phyloP scores from a whole-genome alignment of 2,888 invertebrate genomes.

The Mechanitis messenoides region DNA sequence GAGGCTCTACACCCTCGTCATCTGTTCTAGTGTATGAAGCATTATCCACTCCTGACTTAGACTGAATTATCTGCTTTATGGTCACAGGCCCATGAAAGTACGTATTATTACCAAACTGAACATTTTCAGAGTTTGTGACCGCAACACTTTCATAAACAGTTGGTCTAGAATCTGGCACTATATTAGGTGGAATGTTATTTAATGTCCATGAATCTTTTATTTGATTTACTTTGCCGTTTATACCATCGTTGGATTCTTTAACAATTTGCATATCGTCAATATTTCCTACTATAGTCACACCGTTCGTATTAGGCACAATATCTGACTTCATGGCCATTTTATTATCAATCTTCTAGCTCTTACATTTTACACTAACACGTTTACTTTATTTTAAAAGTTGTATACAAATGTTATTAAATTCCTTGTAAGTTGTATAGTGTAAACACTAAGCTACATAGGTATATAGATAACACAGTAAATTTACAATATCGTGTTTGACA shows the following conservation, averaged over 20 bases:
- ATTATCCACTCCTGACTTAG: constrained; percentile 54
- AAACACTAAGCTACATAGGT: too few species aligned
- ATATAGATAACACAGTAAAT: too few species aligned
- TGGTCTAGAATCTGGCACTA: constrained; percentile 39
- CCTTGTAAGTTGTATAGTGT: too few species aligned
- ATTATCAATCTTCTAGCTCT: constrained; percentile 15
- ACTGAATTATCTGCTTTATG: constrained; percentile 83
- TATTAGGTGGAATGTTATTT: constrained; percentile 40
- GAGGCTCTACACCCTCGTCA: constrained; percentile 19
- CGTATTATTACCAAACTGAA: constrained; percentile 86
- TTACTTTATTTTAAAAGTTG: background rate
- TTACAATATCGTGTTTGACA: too few species aligned
- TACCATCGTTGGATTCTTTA: constrained; percentile 47
- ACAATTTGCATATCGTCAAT: constrained; percentile 55
- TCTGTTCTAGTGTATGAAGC: constrained; percentile 43
- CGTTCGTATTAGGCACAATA: constrained; percentile 20
- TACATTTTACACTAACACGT: constrained; percentile 6
- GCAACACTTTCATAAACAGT: constrained; percentile 77
- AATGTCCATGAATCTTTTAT: constrained; percentile 33
- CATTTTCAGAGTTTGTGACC: constrained; percentile 81
- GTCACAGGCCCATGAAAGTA: constrained; percentile 87
- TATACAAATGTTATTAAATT: too few species aligned
- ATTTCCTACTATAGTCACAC: constrained; percentile 54
- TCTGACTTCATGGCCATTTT: constrained; percentile 27
- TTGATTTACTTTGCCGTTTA: constrained; percentile 35